A percentile compares a stretch with the other conserved stretches of the same genome.
Evolutionary conservation across 2,888 invertebrate species (phyloP).

Genomic region (Sarcophaga rosellei): DNA sequence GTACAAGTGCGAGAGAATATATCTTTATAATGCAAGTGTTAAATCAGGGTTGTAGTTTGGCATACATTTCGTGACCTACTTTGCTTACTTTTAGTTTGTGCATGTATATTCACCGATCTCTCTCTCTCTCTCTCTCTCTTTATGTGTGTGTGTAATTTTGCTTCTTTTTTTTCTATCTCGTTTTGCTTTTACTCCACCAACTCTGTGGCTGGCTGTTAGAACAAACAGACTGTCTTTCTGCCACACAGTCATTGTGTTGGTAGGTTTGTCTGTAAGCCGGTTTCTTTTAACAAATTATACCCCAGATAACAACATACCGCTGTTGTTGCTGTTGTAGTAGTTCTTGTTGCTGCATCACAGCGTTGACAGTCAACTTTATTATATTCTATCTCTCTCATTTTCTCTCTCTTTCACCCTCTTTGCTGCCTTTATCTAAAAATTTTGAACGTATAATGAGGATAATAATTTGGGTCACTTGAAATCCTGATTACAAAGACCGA

Average conservation of each 20-base stretch:
- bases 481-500: conserved; percentile 26
- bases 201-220: not conserved
- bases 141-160: not conserved
- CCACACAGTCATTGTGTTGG: not conserved
- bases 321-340: not conserved
- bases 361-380: not conserved
- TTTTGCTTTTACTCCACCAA: not conserved
- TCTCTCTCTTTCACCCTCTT: not conserved
- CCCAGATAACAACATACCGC: not conserved
- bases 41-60: conserved; percentile 65
- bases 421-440: not conserved
- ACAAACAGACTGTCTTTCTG: not conserved
- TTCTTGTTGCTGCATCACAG: not conserved
- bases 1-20: not conserved
- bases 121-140: not conserved
- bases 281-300: not conserved
- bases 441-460: too few relatives aligned
- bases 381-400: too few relatives aligned
- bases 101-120: conserved; percentile 51
- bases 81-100: conserved; percentile 51
- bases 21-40: conserved; percentile 51
- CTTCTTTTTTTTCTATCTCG: not conserved
- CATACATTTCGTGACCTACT: conserved; percentile 68
- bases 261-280: not conserved
- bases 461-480: conserved; percentile 50